These are phyloP conservation scores for Cyprinodon brontotheroides DNA, from an alignment of 2,113 vertebrate genomes.

Conservation along the genomic window DNA sequence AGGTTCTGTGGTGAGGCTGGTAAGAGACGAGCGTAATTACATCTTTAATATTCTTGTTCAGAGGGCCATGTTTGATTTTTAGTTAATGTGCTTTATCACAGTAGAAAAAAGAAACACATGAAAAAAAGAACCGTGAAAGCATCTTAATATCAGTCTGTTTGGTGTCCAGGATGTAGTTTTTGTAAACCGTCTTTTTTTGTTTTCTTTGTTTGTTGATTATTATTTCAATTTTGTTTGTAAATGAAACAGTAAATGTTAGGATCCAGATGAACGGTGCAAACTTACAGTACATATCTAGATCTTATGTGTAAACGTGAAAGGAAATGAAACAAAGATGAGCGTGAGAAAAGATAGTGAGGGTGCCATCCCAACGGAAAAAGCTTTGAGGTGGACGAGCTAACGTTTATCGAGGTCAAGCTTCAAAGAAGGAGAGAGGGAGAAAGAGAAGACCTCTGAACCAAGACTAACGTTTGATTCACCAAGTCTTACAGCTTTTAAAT, in stretches of 20 bases:
- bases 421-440: not conserved
- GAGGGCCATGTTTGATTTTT: conserved; percentile 62
- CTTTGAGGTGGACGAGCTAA: conserved; percentile 9
- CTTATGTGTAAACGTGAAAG: conserved; percentile 40
- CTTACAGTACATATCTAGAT: conserved; percentile 49
- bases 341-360: conserved; percentile 30
- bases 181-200: conserved; percentile 50
- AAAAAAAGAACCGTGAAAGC: conserved; percentile 62
- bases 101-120: conserved; percentile 47
- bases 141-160: conserved; percentile 70
- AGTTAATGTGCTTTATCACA: conserved; percentile 62
- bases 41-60: conserved; percentile 50
- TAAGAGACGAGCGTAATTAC: conserved; percentile 19
- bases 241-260: conserved; percentile 56
- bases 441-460: conserved; percentile 17
- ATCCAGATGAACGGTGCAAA: conserved; percentile 53
- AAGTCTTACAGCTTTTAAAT: conserved; percentile 19
- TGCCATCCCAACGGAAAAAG: conserved; percentile 33
- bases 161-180: conserved; percentile 71
- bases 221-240: conserved; percentile 66
- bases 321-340: conserved; percentile 8
- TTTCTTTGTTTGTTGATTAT: not conserved
- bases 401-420: conserved; percentile 12
- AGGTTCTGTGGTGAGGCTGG: not conserved
- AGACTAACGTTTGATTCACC: conserved; percentile 6